phyloP scores from a whole-genome alignment of 2,888 invertebrate genomes.

The Theodoxus fluviatilis region DNA sequence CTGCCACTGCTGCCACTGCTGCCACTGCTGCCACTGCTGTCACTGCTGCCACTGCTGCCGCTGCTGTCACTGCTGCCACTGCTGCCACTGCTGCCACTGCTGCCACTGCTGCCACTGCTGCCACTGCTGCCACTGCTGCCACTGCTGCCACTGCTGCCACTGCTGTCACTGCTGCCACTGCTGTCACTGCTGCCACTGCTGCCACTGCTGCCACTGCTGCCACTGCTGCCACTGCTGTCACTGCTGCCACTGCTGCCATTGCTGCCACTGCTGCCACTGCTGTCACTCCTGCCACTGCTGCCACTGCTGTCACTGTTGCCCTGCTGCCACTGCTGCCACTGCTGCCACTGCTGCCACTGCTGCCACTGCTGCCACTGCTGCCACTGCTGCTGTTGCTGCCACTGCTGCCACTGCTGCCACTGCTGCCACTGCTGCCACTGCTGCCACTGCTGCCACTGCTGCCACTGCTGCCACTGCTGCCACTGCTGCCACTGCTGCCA shows the following conservation, averaged over 20 bases:
- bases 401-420: constrained; percentile 25
- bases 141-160: constrained; percentile 31
- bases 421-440: constrained; percentile 15
- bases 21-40: too few relatives aligned
- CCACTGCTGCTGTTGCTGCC: constrained; percentile 26
- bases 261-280: constrained; percentile 25
- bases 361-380: constrained; percentile 22
- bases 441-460: constrained; percentile 16
- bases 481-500: constrained; percentile 13
- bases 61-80: too few relatives aligned
- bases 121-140: constrained; percentile 31
- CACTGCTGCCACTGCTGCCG: too few relatives aligned
- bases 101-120: constrained; percentile 26
- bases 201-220: constrained; percentile 19
- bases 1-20: too few relatives aligned
- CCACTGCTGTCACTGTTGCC: too few relatives aligned
- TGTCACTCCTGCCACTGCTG: too few relatives aligned
- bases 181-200: constrained; percentile 28
- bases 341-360: constrained; percentile 25
- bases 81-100: too few relatives aligned
- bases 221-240: constrained; percentile 8
- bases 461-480: constrained; percentile 21
- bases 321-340: too few relatives aligned
- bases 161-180: constrained; percentile 32
- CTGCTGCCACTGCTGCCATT: constrained; percentile 15